phyloP scores from a whole-genome alignment of 2,113 vertebrate genomes.

The Bubo scandiacus region DNA sequence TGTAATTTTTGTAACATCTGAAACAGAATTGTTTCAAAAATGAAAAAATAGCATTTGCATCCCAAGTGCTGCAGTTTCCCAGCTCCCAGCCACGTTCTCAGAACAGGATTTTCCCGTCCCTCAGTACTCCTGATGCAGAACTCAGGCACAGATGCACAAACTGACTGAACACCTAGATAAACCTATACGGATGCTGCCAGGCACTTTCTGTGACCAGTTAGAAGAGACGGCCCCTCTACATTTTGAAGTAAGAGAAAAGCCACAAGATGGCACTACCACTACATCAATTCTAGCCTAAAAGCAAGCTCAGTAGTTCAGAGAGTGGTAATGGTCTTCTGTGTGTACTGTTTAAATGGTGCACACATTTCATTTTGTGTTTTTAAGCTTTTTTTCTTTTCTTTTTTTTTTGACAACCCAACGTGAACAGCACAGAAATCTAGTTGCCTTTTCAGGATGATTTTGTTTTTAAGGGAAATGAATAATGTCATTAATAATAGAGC shows the following conservation, averaged over 20 bases:
- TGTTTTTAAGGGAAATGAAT: conserved; percentile 32
- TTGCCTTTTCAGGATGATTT: neutral
- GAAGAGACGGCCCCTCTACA: neutral
- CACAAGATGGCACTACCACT: conserved; percentile 69
- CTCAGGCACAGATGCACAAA: neutral
- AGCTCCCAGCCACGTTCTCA: neutral
- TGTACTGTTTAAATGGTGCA: neutral
- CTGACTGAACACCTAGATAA: neutral
- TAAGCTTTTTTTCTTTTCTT: neutral
- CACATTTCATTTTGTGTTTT: neutral
- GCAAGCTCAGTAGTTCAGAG: neutral
- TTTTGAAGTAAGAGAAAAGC: neutral
- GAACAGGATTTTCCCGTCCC: neutral
- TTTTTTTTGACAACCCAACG: neutral
- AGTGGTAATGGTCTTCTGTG: neutral
- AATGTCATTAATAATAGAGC: neutral
- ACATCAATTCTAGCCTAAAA: neutral
- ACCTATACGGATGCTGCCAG: neutral
- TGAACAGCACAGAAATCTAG: neutral
- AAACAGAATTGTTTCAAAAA: neutral
- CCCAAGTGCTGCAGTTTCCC: neutral
- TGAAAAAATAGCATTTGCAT: fast-evolving
- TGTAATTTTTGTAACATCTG: neutral
- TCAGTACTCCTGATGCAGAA: neutral
- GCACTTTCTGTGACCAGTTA: neutral